phyloP scores from a whole-genome alignment of 2,797 vertebrate species.

The Dendrocincla fuliginosa region DNA sequence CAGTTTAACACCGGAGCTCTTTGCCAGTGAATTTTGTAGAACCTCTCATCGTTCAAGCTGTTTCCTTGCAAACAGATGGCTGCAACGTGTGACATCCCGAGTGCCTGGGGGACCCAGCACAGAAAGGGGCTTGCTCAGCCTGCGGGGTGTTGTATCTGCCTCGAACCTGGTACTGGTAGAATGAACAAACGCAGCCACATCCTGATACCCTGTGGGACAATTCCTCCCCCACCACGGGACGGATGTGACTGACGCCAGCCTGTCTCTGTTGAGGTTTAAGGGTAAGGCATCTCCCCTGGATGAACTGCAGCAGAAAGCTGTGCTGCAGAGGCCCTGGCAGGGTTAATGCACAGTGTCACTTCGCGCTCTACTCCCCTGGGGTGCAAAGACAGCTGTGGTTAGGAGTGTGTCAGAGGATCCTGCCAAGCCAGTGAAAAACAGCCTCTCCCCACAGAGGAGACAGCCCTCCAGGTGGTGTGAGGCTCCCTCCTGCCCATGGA shows the following conservation, averaged over 20 bases:
- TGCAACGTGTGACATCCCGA: neutral
- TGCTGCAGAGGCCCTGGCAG: neutral
- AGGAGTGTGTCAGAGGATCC: neutral
- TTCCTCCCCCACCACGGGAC: fast-evolving
- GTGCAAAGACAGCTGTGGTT: neutral
- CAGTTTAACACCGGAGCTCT: neutral
- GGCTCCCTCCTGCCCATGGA: neutral
- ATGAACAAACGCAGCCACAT: neutral
- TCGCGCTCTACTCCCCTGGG: neutral
- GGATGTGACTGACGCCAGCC: neutral
- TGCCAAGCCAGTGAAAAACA: neutral
- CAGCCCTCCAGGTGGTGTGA: neutral
- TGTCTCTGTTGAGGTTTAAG: neutral
- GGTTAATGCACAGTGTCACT: fast-evolving
- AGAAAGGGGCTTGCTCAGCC: neutral
- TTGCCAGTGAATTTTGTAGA: neutral
- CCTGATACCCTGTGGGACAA: neutral
- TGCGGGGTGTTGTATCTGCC: fast-evolving
- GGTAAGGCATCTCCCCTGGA: fast-evolving
- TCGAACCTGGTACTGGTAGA: neutral
- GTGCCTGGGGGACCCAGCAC: neutral
- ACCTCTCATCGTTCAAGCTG: neutral
- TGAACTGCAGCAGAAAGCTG: neutral
- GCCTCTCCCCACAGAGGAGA: neutral
- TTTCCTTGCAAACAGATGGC: neutral